phyloP scores from a whole-genome alignment of 2,888 invertebrate genomes.

The Sarcophaga variegata region DNA sequence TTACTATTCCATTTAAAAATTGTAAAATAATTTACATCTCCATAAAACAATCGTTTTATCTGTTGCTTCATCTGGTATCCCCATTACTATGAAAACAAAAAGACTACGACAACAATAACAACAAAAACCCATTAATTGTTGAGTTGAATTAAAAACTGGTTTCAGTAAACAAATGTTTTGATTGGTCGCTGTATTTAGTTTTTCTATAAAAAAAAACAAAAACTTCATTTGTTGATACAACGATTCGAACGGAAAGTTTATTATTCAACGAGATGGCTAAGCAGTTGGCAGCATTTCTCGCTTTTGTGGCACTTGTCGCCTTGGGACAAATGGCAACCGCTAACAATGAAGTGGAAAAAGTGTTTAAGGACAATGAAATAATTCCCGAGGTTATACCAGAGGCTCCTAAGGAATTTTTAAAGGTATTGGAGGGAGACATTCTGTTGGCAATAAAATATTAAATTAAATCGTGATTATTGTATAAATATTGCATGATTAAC shows the following conservation, averaged over 20 bases:
- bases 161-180: constrained; percentile 8
- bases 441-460: neutral
- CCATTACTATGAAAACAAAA: neutral
- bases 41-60: neutral
- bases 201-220: constrained; percentile 13
- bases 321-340: constrained; percentile 1
- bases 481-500: neutral
- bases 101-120: neutral
- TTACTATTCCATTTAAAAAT: neutral
- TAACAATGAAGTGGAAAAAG: constrained; percentile 51
- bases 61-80: neutral
- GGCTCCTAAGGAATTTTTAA: constrained; percentile 71
- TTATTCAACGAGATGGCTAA: constrained; percentile 56
- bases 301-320: constrained; percentile 13
- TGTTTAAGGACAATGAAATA: constrained; percentile 70
- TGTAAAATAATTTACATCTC: neutral
- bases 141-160: constrained; percentile 20
- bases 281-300: constrained; percentile 33
- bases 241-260: neutral
- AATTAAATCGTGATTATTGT: constrained; percentile 19
- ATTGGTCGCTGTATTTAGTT: neutral
- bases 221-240: neutral
- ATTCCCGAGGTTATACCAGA: constrained; percentile 73
- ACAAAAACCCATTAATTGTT: neutral
- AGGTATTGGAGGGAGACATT: constrained; percentile 54